Conservation (phyloP, 2,888 invertebrate genomes). For the Loripinus fragilis region DNA sequence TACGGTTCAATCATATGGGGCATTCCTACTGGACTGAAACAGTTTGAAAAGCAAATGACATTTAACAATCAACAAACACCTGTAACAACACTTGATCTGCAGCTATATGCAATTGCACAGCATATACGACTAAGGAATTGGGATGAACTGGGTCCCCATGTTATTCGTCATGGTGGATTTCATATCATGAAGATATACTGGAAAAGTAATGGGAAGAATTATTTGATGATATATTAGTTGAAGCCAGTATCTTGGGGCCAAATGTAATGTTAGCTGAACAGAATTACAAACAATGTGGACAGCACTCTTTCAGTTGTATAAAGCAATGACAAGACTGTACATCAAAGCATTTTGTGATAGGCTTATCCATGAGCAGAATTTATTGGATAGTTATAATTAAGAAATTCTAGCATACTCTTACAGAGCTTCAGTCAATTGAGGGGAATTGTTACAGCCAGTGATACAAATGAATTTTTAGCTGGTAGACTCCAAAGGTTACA, state of each 20-base stretch:
- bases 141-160: not conserved
- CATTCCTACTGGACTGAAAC: not conserved
- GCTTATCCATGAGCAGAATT: not conserved
- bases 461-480: too few relatives aligned
- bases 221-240: not conserved
- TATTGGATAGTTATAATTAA: not conserved
- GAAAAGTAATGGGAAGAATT: not conserved
- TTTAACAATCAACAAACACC: not conserved
- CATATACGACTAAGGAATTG: not conserved
- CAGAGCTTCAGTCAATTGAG: too few relatives aligned
- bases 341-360: not conserved
- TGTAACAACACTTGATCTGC: not conserved
- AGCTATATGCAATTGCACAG: not conserved
- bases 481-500: too few relatives aligned
- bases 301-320: not conserved
- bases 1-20: not conserved
- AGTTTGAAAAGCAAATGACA: not conserved
- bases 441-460: too few relatives aligned
- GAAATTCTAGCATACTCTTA: not conserved
- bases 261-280: not conserved
- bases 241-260: not conserved
- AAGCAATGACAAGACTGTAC: not conserved
- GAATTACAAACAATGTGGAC: not conserved
- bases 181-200: not conserved
- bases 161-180: not conserved